Base-by-base conservation (phyloP, 2,113 vertebrate species). In the Paratilapia polleni region DNA sequence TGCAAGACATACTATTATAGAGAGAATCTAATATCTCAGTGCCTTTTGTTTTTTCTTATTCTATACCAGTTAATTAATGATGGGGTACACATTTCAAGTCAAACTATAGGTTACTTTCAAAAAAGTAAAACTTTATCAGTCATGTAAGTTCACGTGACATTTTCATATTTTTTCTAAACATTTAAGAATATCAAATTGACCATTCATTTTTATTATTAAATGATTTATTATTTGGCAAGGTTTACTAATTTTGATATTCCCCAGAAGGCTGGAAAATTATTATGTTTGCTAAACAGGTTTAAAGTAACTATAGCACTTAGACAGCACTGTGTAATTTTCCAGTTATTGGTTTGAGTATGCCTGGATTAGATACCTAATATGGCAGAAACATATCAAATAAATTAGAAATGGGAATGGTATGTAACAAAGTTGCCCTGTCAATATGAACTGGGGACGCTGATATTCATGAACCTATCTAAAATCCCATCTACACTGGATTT, bases 371-470 rank as follows among this genome's bases (percentile, higher is more conserved):
- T 68, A 47, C 8, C 38, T 14, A 68, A 26, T 19, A 26, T 22
- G 47, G 64, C 64, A 11, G 64, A 47, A 17, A 26, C 38, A 17
- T 26, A 68, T 68, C 64, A 68, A 68, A 68, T 68, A 68, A 47
- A 68, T 68, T 11, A 68, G 64, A 68, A 47, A 68, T 68, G 64
- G 38, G 64, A 68, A 47, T 47, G 64, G 38, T 43, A 68, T 68
- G 64, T 68, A 68, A 47, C 38, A 68, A 47, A 47, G 14, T 19
- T 38, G 47, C 22, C 64, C 22, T 68, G 38, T 47, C 38, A 26
- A 68, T 38, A 68, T 19, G 38, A 43, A 43, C 12, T 43, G 41
- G 41, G 41, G 12, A 43, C 13, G 41, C 4, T 13, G 41, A 43
- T 43, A 13, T 43, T 43, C 41, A 13, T 43, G 41, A 47, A 47